Evolutionary conservation across 2,113 vertebrate species (phyloP), one percentile per base, ranked within the genome.

Genomic region (Catharus minimus): DNA sequence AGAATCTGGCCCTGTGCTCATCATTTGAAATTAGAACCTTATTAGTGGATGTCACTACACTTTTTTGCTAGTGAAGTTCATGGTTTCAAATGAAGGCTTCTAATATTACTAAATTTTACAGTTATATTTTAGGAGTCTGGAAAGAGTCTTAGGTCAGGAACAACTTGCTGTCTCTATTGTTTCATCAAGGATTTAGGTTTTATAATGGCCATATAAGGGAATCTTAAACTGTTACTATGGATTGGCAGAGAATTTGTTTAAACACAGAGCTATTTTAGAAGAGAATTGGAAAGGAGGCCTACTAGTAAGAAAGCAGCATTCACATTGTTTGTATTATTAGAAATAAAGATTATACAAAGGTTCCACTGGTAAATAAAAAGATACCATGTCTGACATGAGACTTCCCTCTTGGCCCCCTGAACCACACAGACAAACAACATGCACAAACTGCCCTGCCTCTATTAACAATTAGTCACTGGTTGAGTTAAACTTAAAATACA

Each of bases 221-320:
- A 96, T 86, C 84, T 88, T 89, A 82, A 95, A 94, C 87, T 93
- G 89, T 88, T 90, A 95, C 86, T 96, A 97, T 82, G 95, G 96
- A 97, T 93, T 95, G 97, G 93, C 76, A 94, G 95, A 80, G 82
- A 81, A 96, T 96, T 95, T 97, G 96, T 97, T 97, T 97, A 97
- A 97, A 97, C 72, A 93, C 85, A 94, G 87, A 93, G 91, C 88
- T 97, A 92, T 97, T 97, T 97, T 95, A 91, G 96, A 97, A 95
- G 76, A 94, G 92, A 96, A 97, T 64, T 93, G 94, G 94, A 95
- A 96, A 90, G 88, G 49, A 95, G 91, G 82, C 72, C 90, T 91
- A 88, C 86, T 94, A 92, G 75, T 80, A 53, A 95, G 82, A 92
- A 95, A 88, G 36, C 86, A 82, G 69, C n/a, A 75, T 92, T 87